A percentile compares a stretch with the other conserved stretches of the same genome.
Evolutionary conservation across 2,888 invertebrate species (phyloP).

Genomic region (Embidobia sp.): DNA sequence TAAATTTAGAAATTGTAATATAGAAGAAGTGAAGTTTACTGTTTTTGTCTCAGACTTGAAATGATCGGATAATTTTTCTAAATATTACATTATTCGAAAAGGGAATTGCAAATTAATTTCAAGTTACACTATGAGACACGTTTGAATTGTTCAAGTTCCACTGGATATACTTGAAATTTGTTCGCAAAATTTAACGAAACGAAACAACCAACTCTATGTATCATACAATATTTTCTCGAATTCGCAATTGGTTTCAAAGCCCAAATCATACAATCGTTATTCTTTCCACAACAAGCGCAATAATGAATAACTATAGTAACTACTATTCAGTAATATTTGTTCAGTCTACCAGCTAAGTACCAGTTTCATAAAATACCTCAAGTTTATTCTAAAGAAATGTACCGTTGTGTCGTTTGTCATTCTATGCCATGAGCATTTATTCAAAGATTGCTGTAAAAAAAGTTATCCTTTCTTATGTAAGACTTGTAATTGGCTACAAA

Average conservation of each 20-base stretch:
- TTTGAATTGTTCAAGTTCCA: no score
- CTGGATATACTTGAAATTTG: constrained; percentile 20
- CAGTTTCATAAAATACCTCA: constrained; percentile 64
- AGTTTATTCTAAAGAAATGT: constrained; percentile 53
- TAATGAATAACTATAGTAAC: constrained; percentile 59
- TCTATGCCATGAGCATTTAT: constrained; percentile 54
- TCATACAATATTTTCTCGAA: constrained; percentile 38
- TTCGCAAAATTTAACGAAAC: constrained; percentile 6
- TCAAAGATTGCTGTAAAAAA: no score
- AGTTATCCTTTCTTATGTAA: background rate
- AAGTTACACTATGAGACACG: no score
- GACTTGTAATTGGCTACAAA: background rate
- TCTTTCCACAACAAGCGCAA: constrained; percentile 45
- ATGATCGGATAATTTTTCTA: no score
- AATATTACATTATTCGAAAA: no score
- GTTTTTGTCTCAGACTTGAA: no score
- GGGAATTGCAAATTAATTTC: no score
- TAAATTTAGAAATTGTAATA: no score
- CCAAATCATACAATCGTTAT: constrained; percentile 41
- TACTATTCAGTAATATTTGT: constrained; percentile 64
- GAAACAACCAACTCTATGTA: constrained; percentile 49
- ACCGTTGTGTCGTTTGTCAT: constrained; percentile 42
- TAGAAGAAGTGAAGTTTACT: no score
- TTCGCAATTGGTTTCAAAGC: constrained; percentile 29
- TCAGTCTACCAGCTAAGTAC: constrained; percentile 65